Evolutionary conservation across 2,888 invertebrate genomes (phyloP), one percentile per base, ranked within the genome.

Genomic region (Drosophila melanosoma): DNA sequence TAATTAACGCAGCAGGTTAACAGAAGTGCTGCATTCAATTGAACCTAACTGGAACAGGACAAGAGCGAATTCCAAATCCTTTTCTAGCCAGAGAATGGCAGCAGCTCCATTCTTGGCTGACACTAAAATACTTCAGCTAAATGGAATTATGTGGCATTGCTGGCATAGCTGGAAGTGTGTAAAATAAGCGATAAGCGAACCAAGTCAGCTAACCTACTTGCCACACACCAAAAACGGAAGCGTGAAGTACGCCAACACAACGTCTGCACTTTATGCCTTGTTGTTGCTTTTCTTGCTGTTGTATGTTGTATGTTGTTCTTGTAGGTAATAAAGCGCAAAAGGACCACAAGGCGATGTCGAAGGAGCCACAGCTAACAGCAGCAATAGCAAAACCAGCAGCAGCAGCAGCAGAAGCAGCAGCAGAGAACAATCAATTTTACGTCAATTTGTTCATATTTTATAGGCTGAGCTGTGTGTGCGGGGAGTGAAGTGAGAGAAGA

Each of bases 401-500:
- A 45, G 33, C 42, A 32, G 23, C 54, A 58, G 20, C 36, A 26
- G 23, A 38, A 45, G 33, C 42, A 32, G 45, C 15, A 57, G 59
- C 61, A 74, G 63, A 48, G 76, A 77, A 84, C 84, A 89, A 90
- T 90, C 91, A 91, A 91, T 90, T 87, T 86, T 75, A 89, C 79
- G 81, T 86, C 90, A 91, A 86, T 91, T 87, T 82, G 74, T 81
- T 89, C 83, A 83, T 84, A 82, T 83, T 90, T 85, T 85, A 87
- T 87, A 79, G 81, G 81, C 76, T 78, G 76, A 77, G 73, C 66
- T 56, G 66, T 42, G 29, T 48, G 33, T 29, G 7, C 5, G 12
- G 10, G 4, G 26, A 3, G 56, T n/a, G 12, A 7, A 26, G 33
- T 23, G 40, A 23, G 11, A 17, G 4, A 17, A 26, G 26, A 53